Base-by-base conservation (phyloP, 2,113 vertebrate genomes). In the Glaucomys volans region DNA sequence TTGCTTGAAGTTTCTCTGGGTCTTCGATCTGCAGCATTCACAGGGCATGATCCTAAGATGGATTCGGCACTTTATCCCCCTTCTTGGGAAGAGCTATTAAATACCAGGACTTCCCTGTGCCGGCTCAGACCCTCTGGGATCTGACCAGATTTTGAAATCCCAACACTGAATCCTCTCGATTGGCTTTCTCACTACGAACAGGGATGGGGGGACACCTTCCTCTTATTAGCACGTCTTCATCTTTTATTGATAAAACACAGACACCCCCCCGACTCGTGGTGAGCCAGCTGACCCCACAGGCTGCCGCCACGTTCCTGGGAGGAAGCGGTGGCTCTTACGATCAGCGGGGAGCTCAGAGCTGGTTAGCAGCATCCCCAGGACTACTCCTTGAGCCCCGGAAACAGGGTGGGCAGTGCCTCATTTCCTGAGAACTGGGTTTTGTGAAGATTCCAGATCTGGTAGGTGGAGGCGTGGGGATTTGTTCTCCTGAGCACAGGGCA, bases 311-410 rank as follows among this genome's bases (percentile, higher is more conserved):
- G 22, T 44, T 28, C 14, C 90, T 13, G 44, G 10, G 0, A 3
- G 16, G 37, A 2, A 3, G 28, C 8, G 13, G 30, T 0, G 0
- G 28, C 32, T 13, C 66, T 0, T 0, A 11, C 35, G 16, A 7
- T 35, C 44, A 17, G 4, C 13, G 26, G 44, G 6, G 10, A 47
- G 18, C 1, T 13, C 13, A 40, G 20, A 40, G 57, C 59, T 22
- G 1, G 0, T 2, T 0, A 4, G 3, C 50, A 4, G 7, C 24
- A 52, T 52, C 44, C 13, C 13, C 0, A 30, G 28, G 28, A 16
- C 28, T 4, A 1, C 30, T 32, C 12, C 30, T 13, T 30, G 64
- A 32, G 57, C 24, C 10, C 32, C 30, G 9, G 9, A 37, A 6
- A 40, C 40, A 24, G 32, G 35, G 44, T 13, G 16, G 35, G 18